phyloP scores from a whole-genome alignment of 2,113 vertebrate species.

The Toxostoma redivivum region DNA sequence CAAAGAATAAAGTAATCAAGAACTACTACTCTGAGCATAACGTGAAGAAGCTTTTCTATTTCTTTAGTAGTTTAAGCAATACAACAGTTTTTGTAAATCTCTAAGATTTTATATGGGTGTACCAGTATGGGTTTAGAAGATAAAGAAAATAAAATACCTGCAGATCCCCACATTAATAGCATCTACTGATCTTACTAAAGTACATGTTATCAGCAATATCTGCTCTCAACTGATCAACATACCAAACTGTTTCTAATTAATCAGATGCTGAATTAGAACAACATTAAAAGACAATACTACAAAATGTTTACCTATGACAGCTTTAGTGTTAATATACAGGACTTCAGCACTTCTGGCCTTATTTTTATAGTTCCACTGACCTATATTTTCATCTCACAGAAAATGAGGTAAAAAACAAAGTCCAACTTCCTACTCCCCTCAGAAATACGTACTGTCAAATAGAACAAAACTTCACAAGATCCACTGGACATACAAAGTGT shows the following conservation, averaged over 20 bases:
- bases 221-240: neutral
- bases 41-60: neutral
- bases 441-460: neutral
- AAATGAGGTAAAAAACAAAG: neutral
- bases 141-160: neutral
- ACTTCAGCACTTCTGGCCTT: neutral
- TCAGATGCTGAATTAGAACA: neutral
- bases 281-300: neutral
- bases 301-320: neutral
- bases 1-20: neutral
- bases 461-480: neutral
- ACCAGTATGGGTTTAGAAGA: neutral
- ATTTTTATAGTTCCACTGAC: neutral
- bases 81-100: neutral
- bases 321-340: neutral
- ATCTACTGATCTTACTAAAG: neutral
- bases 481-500: neutral
- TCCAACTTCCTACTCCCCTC: neutral
- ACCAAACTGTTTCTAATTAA: neutral
- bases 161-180: neutral
- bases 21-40: neutral
- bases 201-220: neutral
- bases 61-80: neutral
- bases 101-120: neutral
- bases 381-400: neutral